Evolutionary conservation across 2,888 invertebrate species (phyloP).

Genomic region (Dione vanillae): DNA sequence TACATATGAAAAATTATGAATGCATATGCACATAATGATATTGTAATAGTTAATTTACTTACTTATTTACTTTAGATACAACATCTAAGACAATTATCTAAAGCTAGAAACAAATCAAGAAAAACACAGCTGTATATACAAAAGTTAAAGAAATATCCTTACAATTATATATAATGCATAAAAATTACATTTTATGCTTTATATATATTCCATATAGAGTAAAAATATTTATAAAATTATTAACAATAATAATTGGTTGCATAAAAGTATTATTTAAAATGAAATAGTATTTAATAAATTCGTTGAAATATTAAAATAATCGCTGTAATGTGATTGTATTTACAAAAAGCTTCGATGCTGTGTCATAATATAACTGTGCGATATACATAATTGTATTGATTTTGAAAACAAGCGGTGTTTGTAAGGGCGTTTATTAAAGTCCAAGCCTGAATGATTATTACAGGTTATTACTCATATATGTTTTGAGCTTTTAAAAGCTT

Average conservation of each 20-base stretch:
- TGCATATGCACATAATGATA: neutral
- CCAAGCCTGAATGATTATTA: constrained; percentile 46
- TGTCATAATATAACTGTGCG: constrained; percentile 48
- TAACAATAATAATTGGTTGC: neutral
- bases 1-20: constrained; percentile 33
- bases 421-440: constrained; percentile 65
- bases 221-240: neutral
- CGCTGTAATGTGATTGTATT: constrained; percentile 54
- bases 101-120: neutral
- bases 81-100: neutral
- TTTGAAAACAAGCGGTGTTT: constrained; percentile 56
- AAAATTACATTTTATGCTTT: no score
- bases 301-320: constrained; percentile 28
- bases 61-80: neutral
- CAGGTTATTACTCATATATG: constrained; percentile 37
- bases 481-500: neutral
- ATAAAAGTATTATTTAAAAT: neutral
- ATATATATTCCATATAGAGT: no score
- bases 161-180: no score
- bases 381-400: constrained; percentile 43
- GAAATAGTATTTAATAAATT: constrained; percentile 26
- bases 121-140: constrained; percentile 3
- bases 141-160: neutral
- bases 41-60: neutral
- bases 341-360: constrained; percentile 54